Evolutionary conservation across 2,797 vertebrate genomes (phyloP), one percentile per base, ranked within the genome.

Genomic region (Phaenicophaeus curvirostris): DNA sequence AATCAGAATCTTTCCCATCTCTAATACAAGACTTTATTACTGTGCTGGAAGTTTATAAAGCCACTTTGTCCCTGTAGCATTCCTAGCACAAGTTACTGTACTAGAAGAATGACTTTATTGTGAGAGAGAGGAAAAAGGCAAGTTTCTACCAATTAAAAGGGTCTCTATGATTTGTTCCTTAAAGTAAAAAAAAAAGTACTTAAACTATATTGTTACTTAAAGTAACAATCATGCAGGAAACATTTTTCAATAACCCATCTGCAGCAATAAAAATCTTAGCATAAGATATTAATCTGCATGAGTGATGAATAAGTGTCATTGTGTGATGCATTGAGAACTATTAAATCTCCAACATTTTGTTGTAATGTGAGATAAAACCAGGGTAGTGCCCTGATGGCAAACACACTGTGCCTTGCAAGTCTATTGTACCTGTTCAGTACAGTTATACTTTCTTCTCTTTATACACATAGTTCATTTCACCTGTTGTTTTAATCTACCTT

Each of bases 211-310:
- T n/a, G n/a, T n/a, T n/a, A n/a, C 74, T 86, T 92, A 59, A 85
- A 91, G 80, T 58, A 92, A 74, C 74, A 14, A 44, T 44, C 42
- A 89, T 11, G 10, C 33, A 68, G 89, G 83, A 95, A 92, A 81
- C 68, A 80, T 96, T 96, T 96, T 93, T 95, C 93, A 87, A 79
- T 89, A 95, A 80, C 62, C 80, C 62, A 92, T 93, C 92, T 95
- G 88, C 89, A 96, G 87, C 33, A 21, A 84, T 63, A 81, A 96
- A 91, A 90, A 87, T 46, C 69, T 94, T 90, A 48, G 58, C 89
- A 89, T 95, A 88, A 87, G 61, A 7, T n/a, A 44, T 81, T 77
- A 0, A 19, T 37, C 58, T 85, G 25, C 53, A n/a, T 30, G 59
- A 0, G 7, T 39, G 27, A 68, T 39, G 44, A 59, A 50, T 15